Evolutionary conservation across 2,888 invertebrate genomes (phyloP).

Genomic region (Antheraea yamamai): DNA sequence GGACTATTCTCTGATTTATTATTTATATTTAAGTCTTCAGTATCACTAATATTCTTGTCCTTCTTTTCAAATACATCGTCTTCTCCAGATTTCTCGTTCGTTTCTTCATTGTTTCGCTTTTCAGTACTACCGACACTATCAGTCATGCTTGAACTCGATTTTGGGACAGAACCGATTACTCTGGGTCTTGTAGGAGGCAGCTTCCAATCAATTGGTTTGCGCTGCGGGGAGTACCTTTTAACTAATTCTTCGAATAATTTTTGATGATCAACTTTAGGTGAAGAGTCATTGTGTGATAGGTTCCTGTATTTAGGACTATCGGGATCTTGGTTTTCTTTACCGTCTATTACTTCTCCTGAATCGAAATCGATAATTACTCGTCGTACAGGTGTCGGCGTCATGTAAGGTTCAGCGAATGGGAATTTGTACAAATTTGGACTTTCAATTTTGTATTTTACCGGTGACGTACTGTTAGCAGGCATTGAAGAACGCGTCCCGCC

Average conservation of each 20-base stretch:
- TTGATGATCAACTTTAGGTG: constrained; percentile 66
- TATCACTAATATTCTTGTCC: constrained; percentile 39
- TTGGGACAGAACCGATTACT: constrained; percentile 71
- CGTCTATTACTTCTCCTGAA: constrained; percentile 49
- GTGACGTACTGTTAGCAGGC: constrained; percentile 58
- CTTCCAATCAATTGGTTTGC: constrained; percentile 73
- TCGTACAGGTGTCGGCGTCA: constrained; percentile 72
- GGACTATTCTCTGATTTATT: constrained; percentile 32
- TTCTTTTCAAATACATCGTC: constrained; percentile 68
- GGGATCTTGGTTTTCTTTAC: constrained; percentile 66
- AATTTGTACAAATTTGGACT: constrained; percentile 77
- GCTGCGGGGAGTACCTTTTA: constrained; percentile 75
- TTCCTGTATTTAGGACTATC: constrained; percentile 57
- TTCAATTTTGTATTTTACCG: constrained; percentile 70
- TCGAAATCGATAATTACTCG: constrained; percentile 63
- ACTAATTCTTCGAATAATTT: constrained; percentile 73
- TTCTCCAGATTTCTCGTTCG: constrained; percentile 48
- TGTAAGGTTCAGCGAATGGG: constrained; percentile 76
- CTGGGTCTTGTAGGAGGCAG: constrained; percentile 73
- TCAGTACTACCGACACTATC: constrained; percentile 57
- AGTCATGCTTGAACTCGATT: constrained; percentile 62
- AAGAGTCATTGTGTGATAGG: constrained; percentile 52
- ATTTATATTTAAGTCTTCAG: constrained; percentile 32
- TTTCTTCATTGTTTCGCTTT: constrained; percentile 45
- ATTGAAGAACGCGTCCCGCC: constrained; percentile 68